Percentiles rank a stretch among this genome's conserved stretches.
These are phyloP conservation scores for Myotis brandtii DNA, from an alignment of 2,113 vertebrate genomes.

Conservation along the genomic window DNA sequence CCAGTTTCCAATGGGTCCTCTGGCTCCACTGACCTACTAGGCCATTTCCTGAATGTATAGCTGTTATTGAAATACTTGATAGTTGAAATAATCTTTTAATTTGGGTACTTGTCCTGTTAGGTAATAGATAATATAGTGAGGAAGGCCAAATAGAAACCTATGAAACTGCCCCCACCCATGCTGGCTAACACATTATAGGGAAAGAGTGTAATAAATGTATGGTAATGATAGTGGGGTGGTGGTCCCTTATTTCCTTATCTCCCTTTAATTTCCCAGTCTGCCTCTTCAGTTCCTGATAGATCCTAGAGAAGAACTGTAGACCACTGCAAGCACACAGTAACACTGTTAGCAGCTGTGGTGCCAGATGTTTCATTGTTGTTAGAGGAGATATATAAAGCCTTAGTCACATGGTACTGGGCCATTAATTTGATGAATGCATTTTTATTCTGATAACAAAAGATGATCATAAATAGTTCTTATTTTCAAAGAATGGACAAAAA, in stretches of 20 bases:
- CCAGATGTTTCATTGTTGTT: neutral
- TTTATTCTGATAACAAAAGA: neutral
- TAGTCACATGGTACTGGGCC: neutral
- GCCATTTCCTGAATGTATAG: neutral
- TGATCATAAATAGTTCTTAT: neutral
- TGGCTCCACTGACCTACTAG: neutral
- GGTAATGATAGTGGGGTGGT: neutral
- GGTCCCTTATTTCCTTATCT: neutral
- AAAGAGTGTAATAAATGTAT: neutral
- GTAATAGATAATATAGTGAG: neutral
- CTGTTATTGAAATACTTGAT: neutral
- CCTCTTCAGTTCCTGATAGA: neutral
- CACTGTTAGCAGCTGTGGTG: neutral
- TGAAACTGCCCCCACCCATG: neutral
- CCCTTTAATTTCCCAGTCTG: neutral
- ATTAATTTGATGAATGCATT: neutral
- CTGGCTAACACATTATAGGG: neutral
- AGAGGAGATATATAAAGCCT: neutral
- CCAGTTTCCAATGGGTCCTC: neutral
- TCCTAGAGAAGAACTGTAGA: neutral
- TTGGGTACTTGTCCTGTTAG: neutral
- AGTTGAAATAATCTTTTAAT: neutral
- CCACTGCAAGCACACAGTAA: neutral
- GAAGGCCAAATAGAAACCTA: neutral
- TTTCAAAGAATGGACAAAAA: neutral